A percentile compares a stretch with the other conserved stretches of the same genome.
Evolutionary conservation across 1,140 invertebrate genomes (phyloP).

Genomic region (Scaptodrosophila lebanonensis): DNA sequence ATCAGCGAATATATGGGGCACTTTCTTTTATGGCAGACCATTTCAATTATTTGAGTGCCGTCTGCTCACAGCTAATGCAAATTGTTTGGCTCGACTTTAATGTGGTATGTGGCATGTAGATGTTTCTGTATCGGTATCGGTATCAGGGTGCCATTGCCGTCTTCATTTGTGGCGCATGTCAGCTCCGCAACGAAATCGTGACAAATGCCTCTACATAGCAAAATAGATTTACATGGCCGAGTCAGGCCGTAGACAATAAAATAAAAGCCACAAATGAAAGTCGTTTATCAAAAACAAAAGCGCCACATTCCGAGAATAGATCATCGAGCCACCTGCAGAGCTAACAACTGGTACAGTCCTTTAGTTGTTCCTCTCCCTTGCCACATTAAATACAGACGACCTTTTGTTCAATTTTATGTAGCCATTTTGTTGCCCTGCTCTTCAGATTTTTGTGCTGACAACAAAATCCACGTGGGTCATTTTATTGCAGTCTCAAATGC

Average conservation of each 20-base stretch:
- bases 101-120: too few species aligned
- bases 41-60: conserved; percentile 61
- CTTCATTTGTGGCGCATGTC: too few species aligned
- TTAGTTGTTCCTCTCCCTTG: conserved; percentile 12
- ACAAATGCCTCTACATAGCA: conserved; percentile 43
- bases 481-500: conserved; percentile 58
- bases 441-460: conserved; percentile 44
- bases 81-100: not conserved
- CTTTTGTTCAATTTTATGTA: conserved; percentile 41
- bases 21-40: conserved; percentile 43
- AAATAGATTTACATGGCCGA: conserved; percentile 60
- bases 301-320: too few species aligned
- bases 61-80: not conserved
- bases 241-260: too few species aligned
- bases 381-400: not conserved
- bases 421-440: conserved; percentile 36
- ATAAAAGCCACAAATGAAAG: conserved; percentile 29
- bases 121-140: too few species aligned
- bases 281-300: conserved; percentile 68
- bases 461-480: conserved; percentile 48
- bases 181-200: conserved; percentile 46
- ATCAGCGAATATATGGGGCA: too few species aligned
- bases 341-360: conserved; percentile 36
- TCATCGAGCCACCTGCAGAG: too few species aligned
- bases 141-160: too few species aligned